Base-by-base conservation (phyloP, 2,113 vertebrate genomes). In the Aptenodytes patagonicus region DNA sequence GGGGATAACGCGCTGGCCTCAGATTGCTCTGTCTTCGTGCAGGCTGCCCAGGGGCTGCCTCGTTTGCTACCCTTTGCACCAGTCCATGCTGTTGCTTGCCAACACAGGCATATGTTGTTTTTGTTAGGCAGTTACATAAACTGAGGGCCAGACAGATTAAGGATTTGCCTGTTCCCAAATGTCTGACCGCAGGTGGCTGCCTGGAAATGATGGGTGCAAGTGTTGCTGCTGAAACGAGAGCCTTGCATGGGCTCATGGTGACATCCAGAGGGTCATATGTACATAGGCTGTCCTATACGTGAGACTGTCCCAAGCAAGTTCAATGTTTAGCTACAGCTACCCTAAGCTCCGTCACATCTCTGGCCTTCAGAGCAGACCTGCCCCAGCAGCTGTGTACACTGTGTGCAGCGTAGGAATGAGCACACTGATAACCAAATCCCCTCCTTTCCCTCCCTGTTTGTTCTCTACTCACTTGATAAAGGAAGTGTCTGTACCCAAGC, bases 71-170 rank as follows among this genome's bases (percentile, higher is more conserved):
- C 73, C 66, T 82, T 47, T 58, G 79, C 65, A 82, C 64, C 57
- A 78, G 49, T 24, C 24, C 57, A 42, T 3, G 4, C 52, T 61
- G 32, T 3, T 64, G 81, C 13, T 0, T 62, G 62, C 85, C 44
- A 83, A 49, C 57, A 82, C 55, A 86, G 69, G 47, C 77, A 64
- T 62, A 62, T 90, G 87, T 89, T 85, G 82, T 65, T 94, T 83
- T 89, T 93, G 71, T 34, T 57, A 62, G 3, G 21, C 69, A 13
- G 68, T 97, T 97, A 93, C 47, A 66, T 96, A 97, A 97, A 95
- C 81, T 24, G n/a, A 93, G 75, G 78, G 76, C 70, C 93, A 96
- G 93, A 81, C 84, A 94, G 97, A 96, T 95, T 89, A 93, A 94
- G 88, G 92, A 92, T 96, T 94, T 90, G 92, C 79, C 86, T 72